Conservation (phyloP, 1,140 invertebrate genomes). For the Aporrectodea caliginosa region DNA sequence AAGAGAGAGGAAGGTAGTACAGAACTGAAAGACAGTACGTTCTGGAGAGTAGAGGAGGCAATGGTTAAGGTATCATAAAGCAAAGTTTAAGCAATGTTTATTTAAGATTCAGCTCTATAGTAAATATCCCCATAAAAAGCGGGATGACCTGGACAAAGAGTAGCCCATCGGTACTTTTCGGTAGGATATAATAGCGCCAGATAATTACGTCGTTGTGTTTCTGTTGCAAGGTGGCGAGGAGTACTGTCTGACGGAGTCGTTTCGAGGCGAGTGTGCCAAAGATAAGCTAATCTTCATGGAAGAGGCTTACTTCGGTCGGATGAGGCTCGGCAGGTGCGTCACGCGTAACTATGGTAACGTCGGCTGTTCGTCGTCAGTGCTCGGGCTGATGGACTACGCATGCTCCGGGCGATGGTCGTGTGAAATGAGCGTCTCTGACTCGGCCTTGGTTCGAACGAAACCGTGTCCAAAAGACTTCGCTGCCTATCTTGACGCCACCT, state of each 20-base stretch:
- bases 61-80: too few relatives aligned
- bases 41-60: too few relatives aligned
- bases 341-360: conserved; percentile 29
- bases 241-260: conserved; percentile 30
- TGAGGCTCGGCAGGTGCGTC: conserved; percentile 29
- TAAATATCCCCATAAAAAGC: too few relatives aligned
- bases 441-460: conserved; percentile 22
- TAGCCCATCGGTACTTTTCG: too few relatives aligned
- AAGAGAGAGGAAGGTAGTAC: too few relatives aligned
- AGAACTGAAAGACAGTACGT: too few relatives aligned
- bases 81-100: too few relatives aligned
- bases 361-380: conserved; percentile 25
- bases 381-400: conserved; percentile 22
- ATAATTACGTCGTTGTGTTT: too few relatives aligned
- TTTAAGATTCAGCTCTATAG: too few relatives aligned
- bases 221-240: conserved; percentile 5
- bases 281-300: conserved; percentile 29
- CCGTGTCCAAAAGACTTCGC: conserved; percentile 33
- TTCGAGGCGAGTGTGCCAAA: conserved; percentile 11
- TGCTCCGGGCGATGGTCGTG: conserved; percentile 29
- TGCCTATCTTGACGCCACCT: conserved; percentile 21
- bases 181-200: too few relatives aligned
- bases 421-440: conserved; percentile 29
- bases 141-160: too few relatives aligned
- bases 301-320: conserved; percentile 29